These are phyloP conservation scores for Zonitis immaculata DNA, from an alignment of 2,888 invertebrate species.

Conservation along the genomic window DNA sequence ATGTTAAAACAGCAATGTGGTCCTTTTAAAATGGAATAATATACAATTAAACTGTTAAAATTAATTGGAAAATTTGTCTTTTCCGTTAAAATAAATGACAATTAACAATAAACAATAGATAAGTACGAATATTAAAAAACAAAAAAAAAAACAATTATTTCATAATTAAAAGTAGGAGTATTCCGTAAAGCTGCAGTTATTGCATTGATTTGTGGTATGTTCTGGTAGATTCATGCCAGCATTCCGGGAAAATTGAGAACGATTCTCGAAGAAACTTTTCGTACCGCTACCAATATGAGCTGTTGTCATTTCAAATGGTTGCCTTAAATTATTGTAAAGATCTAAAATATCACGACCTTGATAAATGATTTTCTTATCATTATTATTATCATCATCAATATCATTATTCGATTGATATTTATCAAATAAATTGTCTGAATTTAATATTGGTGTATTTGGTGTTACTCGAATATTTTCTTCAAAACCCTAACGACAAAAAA, in stretches of 20 bases:
- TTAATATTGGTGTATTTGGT: background rate
- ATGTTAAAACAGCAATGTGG: too few relatives aligned
- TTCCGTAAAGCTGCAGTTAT: background rate
- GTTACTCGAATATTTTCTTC: background rate
- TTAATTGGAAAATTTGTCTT: too few relatives aligned
- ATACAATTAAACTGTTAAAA: too few relatives aligned
- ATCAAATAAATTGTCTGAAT: background rate
- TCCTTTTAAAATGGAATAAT: too few relatives aligned
- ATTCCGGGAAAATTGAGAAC: conserved; percentile 24
- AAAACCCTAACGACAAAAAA: background rate
- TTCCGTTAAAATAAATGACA: too few relatives aligned
- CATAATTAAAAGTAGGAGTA: background rate
- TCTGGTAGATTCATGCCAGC: conserved; percentile 17
- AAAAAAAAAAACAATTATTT: background rate
- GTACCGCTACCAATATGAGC: conserved; percentile 12
- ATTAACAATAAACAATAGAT: background rate
- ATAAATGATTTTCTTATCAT: conserved; percentile 14
- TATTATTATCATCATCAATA: background rate
- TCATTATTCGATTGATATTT: background rate
- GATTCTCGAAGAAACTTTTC: conserved; percentile 21
- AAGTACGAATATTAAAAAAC: background rate
- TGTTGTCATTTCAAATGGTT: conserved; percentile 8
- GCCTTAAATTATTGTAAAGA: conserved; percentile 15
- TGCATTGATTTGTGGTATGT: conserved; percentile 2
- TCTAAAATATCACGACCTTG: conserved; percentile 23